These are phyloP conservation scores for Puffinus mauretanicus DNA, from an alignment of 2,113 vertebrate species.

Conservation along the genomic window DNA sequence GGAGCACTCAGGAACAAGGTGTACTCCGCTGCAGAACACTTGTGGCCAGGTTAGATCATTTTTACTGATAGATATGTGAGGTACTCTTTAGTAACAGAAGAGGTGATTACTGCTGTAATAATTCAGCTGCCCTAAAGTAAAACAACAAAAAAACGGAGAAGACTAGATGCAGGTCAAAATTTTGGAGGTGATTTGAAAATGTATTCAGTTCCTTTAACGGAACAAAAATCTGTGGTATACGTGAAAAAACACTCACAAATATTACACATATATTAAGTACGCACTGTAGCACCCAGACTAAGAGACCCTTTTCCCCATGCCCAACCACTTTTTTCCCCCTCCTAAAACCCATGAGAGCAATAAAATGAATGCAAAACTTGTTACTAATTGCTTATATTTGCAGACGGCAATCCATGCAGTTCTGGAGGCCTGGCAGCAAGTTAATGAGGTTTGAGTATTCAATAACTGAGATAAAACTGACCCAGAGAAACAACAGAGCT, in stretches of 20 bases:
- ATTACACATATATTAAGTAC: neutral
- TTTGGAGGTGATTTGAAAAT: neutral
- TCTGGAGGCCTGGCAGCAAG: slow-evolving; percentile 10
- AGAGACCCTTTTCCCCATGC: neutral
- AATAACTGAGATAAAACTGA: slow-evolving; percentile 48
- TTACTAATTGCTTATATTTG: neutral
- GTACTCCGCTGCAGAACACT: neutral
- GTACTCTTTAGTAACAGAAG: neutral
- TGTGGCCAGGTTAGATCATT: neutral
- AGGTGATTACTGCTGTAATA: neutral
- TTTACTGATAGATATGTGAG: neutral
- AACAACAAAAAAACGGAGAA: neutral
- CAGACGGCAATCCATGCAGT: neutral
- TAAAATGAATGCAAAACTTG: neutral
- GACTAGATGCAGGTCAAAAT: neutral
- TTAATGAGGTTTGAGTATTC: slow-evolving; percentile 41
- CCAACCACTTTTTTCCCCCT: accelerated
- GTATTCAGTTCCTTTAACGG: neutral
- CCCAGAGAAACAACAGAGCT: slow-evolving; percentile 24
- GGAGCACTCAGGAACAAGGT: neutral
- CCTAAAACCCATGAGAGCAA: neutral
- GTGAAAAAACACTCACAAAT: neutral
- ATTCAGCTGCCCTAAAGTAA: neutral
- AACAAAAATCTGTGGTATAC: neutral
- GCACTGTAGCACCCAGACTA: neutral